Conservation (phyloP, 2,113 vertebrate genomes). For the Bujurquina vittata region DNA sequence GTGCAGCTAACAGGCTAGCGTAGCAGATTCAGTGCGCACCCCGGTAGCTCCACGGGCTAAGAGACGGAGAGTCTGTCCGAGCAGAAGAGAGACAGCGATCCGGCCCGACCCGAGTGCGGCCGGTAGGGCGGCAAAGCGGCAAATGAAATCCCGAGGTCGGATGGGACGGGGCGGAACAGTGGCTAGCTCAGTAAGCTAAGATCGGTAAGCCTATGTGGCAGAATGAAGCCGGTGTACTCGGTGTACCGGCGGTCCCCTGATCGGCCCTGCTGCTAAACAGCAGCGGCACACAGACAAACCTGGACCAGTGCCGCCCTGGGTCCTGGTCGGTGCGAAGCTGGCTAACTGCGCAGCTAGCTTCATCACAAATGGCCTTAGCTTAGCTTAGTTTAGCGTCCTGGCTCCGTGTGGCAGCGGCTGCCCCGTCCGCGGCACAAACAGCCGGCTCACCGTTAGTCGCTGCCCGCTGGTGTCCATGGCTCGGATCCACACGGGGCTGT, state of each 20-base stretch:
- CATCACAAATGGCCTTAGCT: slow-evolving; percentile 28
- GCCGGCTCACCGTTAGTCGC: slow-evolving; percentile 61
- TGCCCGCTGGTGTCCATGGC: slow-evolving; percentile 62
- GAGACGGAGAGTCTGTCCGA: not conserved
- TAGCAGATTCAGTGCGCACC: not conserved
- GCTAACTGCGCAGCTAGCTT: slow-evolving; percentile 64
- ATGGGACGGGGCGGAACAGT: not conserved
- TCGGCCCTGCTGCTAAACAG: not conserved
- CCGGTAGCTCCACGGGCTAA: not conserved
- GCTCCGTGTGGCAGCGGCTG: slow-evolving; percentile 37
- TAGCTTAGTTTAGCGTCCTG: slow-evolving; percentile 28
- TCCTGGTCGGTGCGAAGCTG: not conserved
- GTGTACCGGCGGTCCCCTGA: not conserved
- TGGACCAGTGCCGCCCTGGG: not conserved
- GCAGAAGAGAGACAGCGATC: not conserved
- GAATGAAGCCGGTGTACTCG: not conserved
- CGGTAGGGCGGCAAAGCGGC: not conserved
- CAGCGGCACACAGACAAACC: not conserved
- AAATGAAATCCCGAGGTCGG: slow-evolving; percentile 20
- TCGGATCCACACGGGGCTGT: not conserved
- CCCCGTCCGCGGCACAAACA: not conserved
- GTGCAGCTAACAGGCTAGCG: slow-evolving; percentile 12
- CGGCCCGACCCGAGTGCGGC: not conserved
- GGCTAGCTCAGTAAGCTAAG: slow-evolving; percentile 35
- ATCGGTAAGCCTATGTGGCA: not conserved